Base-by-base conservation (phyloP, 1,140 invertebrate species). In the Megathymus violae region DNA sequence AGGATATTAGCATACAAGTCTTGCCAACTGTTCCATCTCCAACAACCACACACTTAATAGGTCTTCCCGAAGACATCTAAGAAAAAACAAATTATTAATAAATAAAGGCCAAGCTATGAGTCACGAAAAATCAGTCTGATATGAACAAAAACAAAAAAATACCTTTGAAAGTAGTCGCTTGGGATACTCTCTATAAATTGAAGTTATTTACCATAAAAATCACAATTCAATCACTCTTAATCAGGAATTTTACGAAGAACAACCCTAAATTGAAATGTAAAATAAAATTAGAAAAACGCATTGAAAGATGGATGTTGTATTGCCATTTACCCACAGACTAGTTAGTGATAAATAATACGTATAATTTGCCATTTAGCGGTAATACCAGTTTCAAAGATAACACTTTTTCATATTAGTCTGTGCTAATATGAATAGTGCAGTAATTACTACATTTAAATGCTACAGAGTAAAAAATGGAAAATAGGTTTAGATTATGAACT, bases 1-100 rank as follows among this genome's bases (percentile, higher is more conserved):
- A 99, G 34, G 98, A 99, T 89, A 99, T 99, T 76, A 99, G 93
- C 97, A 99, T 99, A 92, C 98, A 99, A 31, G 98, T 99, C 94
- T 99, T 99, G 80, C 98, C 98, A 62, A 99, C 98, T 25, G 98
- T 99, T 64, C 91, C 91, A 87, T 96, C 96, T 13, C 96, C 97
- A 60, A 99, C 97, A 10, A 99, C 97, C 62, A 99, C 98, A 94
- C 98, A 99, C 91, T 99, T 99, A 86, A 99, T 98, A 67, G 97
- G 97, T 88, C 96, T 94, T 87, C 97, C 97, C 75, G 96, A 97
- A 88, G 93, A 94, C 94, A 94, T 95, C 93, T 94, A 79, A 82
- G 56, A 83, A 36, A 78, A 74, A 43, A 63, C 67, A 74, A 65
- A 76, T 43, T 72, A 81, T 83, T 85, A 71, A 76, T 76, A 82